These are phyloP conservation scores for Coryphaenoides rupestris DNA, from an alignment of 2,113 vertebrate species.

Conservation along the genomic window DNA sequence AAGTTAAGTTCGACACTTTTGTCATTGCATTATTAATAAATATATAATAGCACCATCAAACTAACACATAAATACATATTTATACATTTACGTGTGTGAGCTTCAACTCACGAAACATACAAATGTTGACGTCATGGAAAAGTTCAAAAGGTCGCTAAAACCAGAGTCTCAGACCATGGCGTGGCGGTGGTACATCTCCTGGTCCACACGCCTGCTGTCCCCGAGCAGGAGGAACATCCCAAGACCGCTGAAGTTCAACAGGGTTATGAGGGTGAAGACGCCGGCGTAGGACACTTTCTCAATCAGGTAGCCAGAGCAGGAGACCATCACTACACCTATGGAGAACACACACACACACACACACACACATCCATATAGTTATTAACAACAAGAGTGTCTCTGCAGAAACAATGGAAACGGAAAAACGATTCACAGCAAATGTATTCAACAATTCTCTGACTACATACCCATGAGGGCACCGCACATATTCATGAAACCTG, in stretches of 20 bases:
- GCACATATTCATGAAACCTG: slow-evolving; percentile 90
- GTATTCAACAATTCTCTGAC: slow-evolving; percentile 7
- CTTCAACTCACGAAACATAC: no score
- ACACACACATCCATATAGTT: background rate
- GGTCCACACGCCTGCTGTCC: slow-evolving; percentile 79
- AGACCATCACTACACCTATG: slow-evolving; percentile 81
- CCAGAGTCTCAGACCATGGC: no score
- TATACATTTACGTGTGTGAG: no score
- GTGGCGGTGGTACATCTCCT: slow-evolving; percentile 19
- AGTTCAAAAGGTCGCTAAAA: no score
- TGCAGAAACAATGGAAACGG: no score
- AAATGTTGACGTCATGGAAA: no score
- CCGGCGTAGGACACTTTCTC: slow-evolving; percentile 79
- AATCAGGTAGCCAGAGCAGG: slow-evolving; percentile 81
- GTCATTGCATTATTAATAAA: no score
- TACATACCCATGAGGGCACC: slow-evolving; percentile 85
- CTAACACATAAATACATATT: no score
- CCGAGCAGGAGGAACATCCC: slow-evolving; percentile 80
- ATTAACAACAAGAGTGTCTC: background rate
- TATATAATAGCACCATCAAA: no score
- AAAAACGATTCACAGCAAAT: background rate
- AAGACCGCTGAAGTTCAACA: slow-evolving; percentile 78
- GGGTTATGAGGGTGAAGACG: slow-evolving; percentile 78
- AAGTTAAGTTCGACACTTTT: no score
- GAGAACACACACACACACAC: slow-evolving; percentile 4